Evolutionary conservation across 2,113 vertebrate genomes (phyloP).

Genomic region (Dromas ardeola): DNA sequence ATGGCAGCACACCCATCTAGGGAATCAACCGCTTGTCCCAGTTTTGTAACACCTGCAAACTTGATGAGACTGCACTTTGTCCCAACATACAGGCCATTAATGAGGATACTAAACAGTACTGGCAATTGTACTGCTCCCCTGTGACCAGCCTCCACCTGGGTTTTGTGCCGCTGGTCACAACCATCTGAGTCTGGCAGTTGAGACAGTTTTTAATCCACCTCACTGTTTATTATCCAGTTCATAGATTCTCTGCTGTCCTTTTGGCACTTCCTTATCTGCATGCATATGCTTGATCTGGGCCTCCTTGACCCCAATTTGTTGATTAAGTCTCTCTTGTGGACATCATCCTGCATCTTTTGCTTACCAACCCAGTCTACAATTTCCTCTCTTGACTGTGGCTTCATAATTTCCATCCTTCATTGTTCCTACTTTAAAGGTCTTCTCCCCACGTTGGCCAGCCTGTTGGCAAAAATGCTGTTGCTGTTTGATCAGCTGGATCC

Average conservation of each 20-base stretch:
- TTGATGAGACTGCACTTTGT: neutral
- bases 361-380: neutral
- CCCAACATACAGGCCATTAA: neutral
- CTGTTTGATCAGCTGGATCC: neutral
- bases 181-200: neutral
- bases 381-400: neutral
- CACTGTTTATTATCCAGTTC: neutral
- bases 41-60: neutral
- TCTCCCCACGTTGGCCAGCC: neutral
- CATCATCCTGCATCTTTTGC: neutral
- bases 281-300: neutral
- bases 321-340: neutral
- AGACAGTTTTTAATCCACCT: neutral
- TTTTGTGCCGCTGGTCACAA: neutral
- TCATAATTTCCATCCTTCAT: neutral
- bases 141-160: neutral
- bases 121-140: neutral
- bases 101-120: neutral
- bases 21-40: neutral
- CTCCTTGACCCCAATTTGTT: accelerated
- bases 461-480: neutral
- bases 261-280: neutral
- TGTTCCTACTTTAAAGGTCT: neutral
- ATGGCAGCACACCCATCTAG: neutral
- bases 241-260: neutral